These are phyloP conservation scores for Diarsia mendica DNA, from an alignment of 2,888 invertebrate genomes.

Conservation along the genomic window DNA sequence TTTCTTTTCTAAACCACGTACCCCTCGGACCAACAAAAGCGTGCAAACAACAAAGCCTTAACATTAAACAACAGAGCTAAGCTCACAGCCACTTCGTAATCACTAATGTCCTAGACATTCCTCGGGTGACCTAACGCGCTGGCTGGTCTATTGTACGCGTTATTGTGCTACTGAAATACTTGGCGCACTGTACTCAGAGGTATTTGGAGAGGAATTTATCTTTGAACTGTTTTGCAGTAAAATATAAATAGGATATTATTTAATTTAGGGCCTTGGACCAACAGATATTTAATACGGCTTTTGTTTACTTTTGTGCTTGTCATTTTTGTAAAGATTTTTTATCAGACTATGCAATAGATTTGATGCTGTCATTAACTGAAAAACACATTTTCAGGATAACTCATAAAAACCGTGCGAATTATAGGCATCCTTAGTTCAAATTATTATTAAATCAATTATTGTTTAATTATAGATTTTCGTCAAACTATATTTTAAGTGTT, in stretches of 20 bases:
- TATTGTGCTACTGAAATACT: constrained; percentile 26
- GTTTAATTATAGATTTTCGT: neutral
- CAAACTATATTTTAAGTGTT: neutral
- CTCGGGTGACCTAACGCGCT: constrained; percentile 52
- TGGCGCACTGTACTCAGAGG: constrained; percentile 5
- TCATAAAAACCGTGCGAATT: neutral
- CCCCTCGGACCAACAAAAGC: neutral
- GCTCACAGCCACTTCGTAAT: constrained; percentile 24
- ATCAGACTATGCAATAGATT: neutral
- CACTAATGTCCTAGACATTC: constrained; percentile 40
- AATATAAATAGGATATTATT: neutral
- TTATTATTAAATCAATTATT: neutral
- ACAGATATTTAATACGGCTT: neutral
- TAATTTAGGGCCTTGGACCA: neutral
- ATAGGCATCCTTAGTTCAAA: neutral
- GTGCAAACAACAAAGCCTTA: neutral
- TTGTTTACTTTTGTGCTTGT: neutral
- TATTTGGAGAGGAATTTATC: constrained; percentile 33
- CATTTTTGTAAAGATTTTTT: no score
- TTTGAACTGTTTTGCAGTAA: neutral
- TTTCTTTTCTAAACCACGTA: no score
- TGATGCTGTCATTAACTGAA: no score
- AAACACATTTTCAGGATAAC: neutral
- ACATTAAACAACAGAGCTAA: neutral
- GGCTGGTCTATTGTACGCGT: constrained; percentile 21